Percentiles rank a stretch among this genome's conserved stretches.
Evolutionary conservation across 2,888 invertebrate genomes (phyloP).

Genomic region (Dicycla oo): DNA sequence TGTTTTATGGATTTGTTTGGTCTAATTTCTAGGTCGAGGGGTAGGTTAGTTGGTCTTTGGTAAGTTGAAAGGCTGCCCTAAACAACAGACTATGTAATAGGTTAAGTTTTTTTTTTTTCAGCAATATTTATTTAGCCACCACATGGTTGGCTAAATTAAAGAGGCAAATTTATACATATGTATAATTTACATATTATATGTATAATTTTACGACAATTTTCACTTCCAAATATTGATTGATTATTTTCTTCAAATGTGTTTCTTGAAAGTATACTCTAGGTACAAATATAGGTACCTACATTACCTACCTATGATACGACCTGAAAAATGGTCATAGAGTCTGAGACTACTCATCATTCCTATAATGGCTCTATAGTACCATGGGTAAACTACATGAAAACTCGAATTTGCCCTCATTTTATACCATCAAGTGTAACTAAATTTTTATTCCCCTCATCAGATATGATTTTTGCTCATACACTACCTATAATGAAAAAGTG

Average conservation of each 20-base stretch:
- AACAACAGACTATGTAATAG: background rate
- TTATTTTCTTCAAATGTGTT: background rate
- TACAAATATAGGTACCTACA: too few relatives aligned
- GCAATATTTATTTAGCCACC: background rate
- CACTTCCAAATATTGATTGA: background rate
- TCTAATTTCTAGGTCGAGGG: conserved; percentile 46
- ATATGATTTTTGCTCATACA: conserved; percentile 57
- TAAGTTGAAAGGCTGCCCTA: background rate
- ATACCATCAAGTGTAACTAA: conserved; percentile 46
- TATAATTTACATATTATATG: too few relatives aligned
- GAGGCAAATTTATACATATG: too few relatives aligned
- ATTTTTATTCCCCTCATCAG: conserved; percentile 55
- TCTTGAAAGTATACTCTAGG: background rate
- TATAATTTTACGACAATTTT: background rate
- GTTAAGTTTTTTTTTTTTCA: background rate
- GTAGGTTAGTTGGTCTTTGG: background rate
- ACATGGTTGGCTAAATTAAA: too few relatives aligned
- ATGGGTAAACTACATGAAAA: conserved; percentile 17
- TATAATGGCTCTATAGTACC: background rate
- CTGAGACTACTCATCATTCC: background rate
- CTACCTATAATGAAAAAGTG: conserved; percentile 61
- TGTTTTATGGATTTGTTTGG: conserved; percentile 60
- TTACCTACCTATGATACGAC: background rate
- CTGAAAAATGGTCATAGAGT: background rate
- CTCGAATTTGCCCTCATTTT: conserved; percentile 8